phyloP scores from a whole-genome alignment of 2,113 vertebrate genomes.

The Cebus imitator region DNA sequence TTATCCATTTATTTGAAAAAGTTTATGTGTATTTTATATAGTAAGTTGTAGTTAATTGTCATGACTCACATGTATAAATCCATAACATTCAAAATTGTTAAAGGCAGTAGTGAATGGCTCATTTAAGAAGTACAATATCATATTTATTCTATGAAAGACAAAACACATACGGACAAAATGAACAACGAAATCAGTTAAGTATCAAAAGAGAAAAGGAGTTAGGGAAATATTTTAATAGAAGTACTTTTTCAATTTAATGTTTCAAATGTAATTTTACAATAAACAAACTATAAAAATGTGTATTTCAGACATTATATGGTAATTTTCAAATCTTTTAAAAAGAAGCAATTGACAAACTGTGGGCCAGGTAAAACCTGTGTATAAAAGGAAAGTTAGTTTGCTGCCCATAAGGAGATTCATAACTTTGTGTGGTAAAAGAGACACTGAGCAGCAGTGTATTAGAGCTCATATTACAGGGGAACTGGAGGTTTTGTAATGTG shows the following conservation, averaged over 20 bases:
- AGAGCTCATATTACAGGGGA: not conserved
- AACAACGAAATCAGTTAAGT: not conserved
- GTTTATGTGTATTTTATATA: not conserved
- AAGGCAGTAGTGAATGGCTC: not conserved
- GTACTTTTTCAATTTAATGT: not conserved
- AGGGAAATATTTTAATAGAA: not conserved
- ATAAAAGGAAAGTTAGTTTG: not conserved
- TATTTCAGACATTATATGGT: not conserved
- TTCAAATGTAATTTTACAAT: not conserved
- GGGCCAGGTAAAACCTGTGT: not conserved
- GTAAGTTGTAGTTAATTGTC: not conserved
- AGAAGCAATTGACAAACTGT: not conserved
- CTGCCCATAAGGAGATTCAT: not conserved
- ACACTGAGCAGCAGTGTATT: not conserved
- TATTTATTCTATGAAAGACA: not conserved
- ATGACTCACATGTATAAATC: not conserved
- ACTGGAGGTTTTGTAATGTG: not conserved
- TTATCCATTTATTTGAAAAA: constrained; percentile 11
- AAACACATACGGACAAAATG: not conserved
- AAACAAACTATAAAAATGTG: not conserved
- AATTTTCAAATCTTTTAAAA: not conserved
- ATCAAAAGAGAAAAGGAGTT: not conserved
- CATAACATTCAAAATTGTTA: not conserved
- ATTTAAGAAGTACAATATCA: not conserved
- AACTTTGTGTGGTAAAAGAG: not conserved